These are phyloP conservation scores for Thelaira solivaga DNA, from an alignment of 2,888 invertebrate genomes.

Conservation along the genomic window DNA sequence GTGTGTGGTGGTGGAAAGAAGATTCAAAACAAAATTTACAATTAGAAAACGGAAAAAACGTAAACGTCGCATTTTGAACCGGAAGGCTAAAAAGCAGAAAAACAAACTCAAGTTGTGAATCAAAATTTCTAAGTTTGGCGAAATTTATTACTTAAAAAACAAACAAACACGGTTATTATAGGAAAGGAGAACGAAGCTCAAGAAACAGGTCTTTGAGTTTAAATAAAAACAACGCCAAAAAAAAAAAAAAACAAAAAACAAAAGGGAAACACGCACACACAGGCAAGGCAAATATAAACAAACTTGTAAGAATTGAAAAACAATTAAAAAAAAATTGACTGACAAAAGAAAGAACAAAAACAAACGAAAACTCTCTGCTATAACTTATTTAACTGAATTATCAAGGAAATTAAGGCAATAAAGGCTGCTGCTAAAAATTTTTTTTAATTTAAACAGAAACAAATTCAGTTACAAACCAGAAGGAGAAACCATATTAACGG, in stretches of 20 bases:
- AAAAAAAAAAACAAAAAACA: conserved; percentile 32
- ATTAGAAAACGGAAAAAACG: conserved; percentile 76
- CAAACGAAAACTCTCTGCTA: no score
- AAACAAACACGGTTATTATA: conserved; percentile 33
- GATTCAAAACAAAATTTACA: conserved; percentile 76
- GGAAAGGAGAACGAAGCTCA: conserved; percentile 17
- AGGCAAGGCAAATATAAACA: conserved; percentile 23
- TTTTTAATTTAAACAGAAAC: not conserved
- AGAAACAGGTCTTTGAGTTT: conserved; percentile 28
- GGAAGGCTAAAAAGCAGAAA: conserved; percentile 64
- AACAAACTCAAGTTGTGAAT: conserved; percentile 64
- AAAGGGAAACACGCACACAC: conserved; percentile 49
- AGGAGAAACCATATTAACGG: conserved; percentile 32
- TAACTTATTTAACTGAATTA: conserved; percentile 30
- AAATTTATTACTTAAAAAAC: conserved; percentile 43
- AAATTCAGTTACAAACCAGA: conserved; percentile 2
- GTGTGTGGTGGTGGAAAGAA: conserved; percentile 76
- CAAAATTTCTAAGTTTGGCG: conserved; percentile 75
- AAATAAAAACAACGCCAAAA: conserved; percentile 23
- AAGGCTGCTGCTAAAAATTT: conserved; percentile 25
- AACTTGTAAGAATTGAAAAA: not conserved
- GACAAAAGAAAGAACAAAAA: conserved; percentile 34
- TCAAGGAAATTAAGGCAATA: conserved; percentile 20
- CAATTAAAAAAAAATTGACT: conserved; percentile 25
- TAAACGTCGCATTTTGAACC: conserved; percentile 73